Evolutionary conservation across 2,113 vertebrate species (phyloP).

Genomic region (Perca flavescens): DNA sequence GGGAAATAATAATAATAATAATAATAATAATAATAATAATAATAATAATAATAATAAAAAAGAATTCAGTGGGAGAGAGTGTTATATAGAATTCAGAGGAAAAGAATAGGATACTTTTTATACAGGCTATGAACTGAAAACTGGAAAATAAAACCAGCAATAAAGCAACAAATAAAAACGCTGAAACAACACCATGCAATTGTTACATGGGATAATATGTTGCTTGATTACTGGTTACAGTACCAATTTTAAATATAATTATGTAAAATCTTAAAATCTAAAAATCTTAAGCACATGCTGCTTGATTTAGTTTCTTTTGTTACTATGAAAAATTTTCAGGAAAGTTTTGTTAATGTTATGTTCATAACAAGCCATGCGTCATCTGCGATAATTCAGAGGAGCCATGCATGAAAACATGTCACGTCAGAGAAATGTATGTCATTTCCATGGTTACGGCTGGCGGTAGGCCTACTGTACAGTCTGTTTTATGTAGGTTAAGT

Average conservation of each 20-base stretch:
- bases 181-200: not conserved
- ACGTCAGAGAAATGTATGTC: slow-evolving; percentile 73
- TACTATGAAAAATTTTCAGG: not conserved
- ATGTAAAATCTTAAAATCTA: not conserved
- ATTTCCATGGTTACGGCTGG: slow-evolving; percentile 69
- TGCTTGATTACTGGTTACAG: not conserved
- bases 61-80: not conserved
- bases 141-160: not conserved
- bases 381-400: slow-evolving; percentile 30
- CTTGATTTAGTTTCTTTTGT: not conserved
- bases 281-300: not conserved
- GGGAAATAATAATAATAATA: slow-evolving; percentile 13
- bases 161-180: slow-evolving; percentile 13
- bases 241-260: slow-evolving; percentile 8
- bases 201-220: not conserved
- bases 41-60: not conserved
- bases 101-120: slow-evolving; percentile 16
- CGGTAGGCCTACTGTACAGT: slow-evolving; percentile 19
- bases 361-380: slow-evolving; percentile 24
- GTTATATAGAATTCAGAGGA: not conserved
- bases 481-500: slow-evolving; percentile 74
- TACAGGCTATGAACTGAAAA: slow-evolving; percentile 3
- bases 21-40: too few relatives aligned
- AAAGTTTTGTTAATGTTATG: slow-evolving; percentile 4
- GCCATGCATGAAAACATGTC: slow-evolving; percentile 40